Conservation (phyloP, 2,113 vertebrate genomes). For the Apteryx mantelli region DNA sequence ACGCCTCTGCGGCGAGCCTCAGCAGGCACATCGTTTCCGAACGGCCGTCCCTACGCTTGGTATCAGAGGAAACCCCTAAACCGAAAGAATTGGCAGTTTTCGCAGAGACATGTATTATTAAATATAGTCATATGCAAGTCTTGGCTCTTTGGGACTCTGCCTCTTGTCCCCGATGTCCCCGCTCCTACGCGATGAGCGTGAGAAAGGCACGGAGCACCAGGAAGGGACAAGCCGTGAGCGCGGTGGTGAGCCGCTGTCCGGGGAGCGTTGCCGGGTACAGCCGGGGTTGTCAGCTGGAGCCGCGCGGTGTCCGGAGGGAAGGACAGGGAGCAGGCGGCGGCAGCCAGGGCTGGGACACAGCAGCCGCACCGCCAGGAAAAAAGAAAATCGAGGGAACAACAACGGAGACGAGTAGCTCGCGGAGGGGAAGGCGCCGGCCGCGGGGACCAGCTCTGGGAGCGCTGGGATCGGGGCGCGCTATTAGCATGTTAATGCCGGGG, state of each 20-base stretch:
- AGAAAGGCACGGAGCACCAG: neutral
- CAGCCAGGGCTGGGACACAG: too few species aligned
- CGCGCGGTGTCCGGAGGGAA: neutral
- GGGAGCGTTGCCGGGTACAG: too few species aligned
- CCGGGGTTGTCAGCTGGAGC: too few species aligned
- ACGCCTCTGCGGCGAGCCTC: too few species aligned
- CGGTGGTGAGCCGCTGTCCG: too few species aligned
- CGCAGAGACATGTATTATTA: neutral
- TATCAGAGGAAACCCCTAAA: neutral
- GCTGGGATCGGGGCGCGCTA: neutral
- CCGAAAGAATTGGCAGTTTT: accelerated
- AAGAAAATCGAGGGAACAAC: neutral
- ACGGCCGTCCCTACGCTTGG: too few species aligned
- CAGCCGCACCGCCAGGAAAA: neutral
- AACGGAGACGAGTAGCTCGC: neutral
- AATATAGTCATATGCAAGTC: neutral
- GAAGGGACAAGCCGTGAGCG: neutral
- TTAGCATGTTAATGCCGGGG: neutral
- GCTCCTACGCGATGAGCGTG: too few species aligned
- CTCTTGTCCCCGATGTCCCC: neutral
- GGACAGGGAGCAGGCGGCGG: neutral
- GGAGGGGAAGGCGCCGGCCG: neutral
- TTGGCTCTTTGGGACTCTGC: neutral
- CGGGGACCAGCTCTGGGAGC: too few species aligned
- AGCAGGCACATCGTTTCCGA: neutral